A percentile compares a stretch with the other conserved stretches of the same genome.
These are phyloP conservation scores for Micropterix aruncella DNA, from an alignment of 2,888 invertebrate genomes.

Conservation along the genomic window DNA sequence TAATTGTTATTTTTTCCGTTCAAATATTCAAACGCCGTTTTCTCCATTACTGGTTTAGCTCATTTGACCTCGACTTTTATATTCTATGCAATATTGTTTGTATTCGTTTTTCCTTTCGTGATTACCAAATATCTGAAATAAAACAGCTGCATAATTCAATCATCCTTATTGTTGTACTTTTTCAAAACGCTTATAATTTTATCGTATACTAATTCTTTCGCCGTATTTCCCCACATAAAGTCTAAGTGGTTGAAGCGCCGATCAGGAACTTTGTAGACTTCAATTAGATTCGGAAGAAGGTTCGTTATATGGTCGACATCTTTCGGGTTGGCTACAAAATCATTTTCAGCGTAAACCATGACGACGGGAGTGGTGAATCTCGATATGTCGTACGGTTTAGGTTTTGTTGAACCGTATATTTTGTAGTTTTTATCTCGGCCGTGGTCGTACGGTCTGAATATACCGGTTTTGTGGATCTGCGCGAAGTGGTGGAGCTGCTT, in stretches of 20 bases:
- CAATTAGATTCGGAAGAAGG: conserved; percentile 35
- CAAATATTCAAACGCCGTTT: too few species aligned
- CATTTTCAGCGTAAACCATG: conserved; percentile 33
- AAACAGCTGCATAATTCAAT: too few species aligned
- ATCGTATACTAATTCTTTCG: conserved; percentile 22
- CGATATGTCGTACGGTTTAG: conserved; percentile 22
- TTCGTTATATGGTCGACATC: conserved; percentile 39
- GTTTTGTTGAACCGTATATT: conserved; percentile 19
- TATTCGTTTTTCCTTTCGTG: too few species aligned
- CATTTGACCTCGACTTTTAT: too few species aligned
- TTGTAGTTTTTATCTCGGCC: conserved; percentile 19
- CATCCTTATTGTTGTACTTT: too few species aligned
- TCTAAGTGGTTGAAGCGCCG: conserved; percentile 30
- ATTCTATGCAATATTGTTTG: too few species aligned
- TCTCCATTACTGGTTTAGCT: too few species aligned
- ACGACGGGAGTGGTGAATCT: conserved; percentile 22
- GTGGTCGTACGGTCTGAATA: conserved; percentile 23
- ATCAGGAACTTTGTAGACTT: conserved; percentile 39
- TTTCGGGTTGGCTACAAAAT: conserved; percentile 45
- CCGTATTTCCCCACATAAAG: conserved; percentile 24
- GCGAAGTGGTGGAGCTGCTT: conserved; percentile 39
- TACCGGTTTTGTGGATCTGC: conserved; percentile 25
- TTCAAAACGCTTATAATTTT: conserved; percentile 18
- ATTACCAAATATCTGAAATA: too few species aligned
- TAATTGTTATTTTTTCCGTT: too few species aligned